Base-by-base conservation (phyloP, 2,113 vertebrate genomes). In the Psittacula cyanocephala region DNA sequence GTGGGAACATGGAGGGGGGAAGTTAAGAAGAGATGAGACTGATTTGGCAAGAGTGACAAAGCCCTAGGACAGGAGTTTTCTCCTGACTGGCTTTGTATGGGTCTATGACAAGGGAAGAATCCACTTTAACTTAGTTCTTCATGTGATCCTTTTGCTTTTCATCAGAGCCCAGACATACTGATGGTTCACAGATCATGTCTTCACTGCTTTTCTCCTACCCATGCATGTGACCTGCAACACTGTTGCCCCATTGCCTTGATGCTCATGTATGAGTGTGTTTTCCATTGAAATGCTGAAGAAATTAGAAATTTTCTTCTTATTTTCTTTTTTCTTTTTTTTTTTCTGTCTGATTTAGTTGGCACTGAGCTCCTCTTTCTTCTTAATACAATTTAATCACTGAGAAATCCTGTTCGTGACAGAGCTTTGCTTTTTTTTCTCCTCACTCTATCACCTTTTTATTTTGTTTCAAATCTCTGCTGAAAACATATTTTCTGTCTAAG, bases 171-270 rank as follows among this genome's bases (percentile, higher is more conserved):
- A 37, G 31, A 18, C 1, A 3, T 62, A 35, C 41, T 64, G 31
- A 68, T 3, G 3, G 25, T 49, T 91, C 75, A 39, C 39, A 82
- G 20, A 17, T 19, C 0, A 0, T 1, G 2, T 41, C 65, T 76
- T 76, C 0, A 0, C 29, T 53, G 14, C 17, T 92, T 50, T 16
- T 72, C 31, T 82, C 31, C 53, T 44, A 37, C n/a, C 43, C 27
- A 17, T 1, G 2, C 0, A 0, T 47, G 62, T 49, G n/a, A 82
- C 46, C 41, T 1, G 3, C 65, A 79, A 18, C 20, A 5, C 31
- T 39, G 57, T 44, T 16, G 17, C 47, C 35, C 33, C 9, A 1
- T 19, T 60, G 43, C 24, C 17, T 3, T 89, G 77, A 80, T 65
- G 28, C 35, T 92, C 29, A 17, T 14, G 31, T 33, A 18, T 14